phyloP scores from a whole-genome alignment of 1,140 invertebrate species.

The Drosophila busckii region DNA sequence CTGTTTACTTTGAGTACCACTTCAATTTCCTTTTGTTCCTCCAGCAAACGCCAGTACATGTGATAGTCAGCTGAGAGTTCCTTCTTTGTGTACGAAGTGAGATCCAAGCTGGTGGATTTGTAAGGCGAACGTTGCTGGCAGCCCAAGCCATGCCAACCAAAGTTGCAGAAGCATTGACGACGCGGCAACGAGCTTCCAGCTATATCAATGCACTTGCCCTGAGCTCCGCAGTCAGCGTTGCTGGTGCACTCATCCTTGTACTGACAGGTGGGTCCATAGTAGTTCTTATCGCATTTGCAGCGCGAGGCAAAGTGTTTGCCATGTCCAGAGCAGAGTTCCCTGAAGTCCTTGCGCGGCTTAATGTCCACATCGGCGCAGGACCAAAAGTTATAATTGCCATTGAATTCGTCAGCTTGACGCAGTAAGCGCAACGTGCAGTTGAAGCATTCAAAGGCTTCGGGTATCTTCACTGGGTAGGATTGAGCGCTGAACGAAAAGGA shows the following conservation, averaged over 20 bases:
- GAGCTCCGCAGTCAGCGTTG: slow-evolving; percentile 89
- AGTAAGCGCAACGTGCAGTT: slow-evolving; percentile 94
- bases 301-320: slow-evolving; percentile 87
- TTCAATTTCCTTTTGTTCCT: slow-evolving; percentile 90
- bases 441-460: slow-evolving; percentile 89
- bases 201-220: slow-evolving; percentile 90
- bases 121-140: slow-evolving; percentile 87
- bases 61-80: slow-evolving; percentile 86
- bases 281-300: slow-evolving; percentile 90
- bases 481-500: slow-evolving; percentile 86
- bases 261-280: slow-evolving; percentile 90
- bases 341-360: slow-evolving; percentile 84
- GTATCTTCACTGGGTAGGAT: slow-evolving; percentile 87
- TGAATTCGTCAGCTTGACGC: slow-evolving; percentile 94
- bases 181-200: slow-evolving; percentile 88
- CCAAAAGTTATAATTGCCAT: slow-evolving; percentile 91
- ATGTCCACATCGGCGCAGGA: slow-evolving; percentile 97
- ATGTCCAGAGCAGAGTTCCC: slow-evolving; percentile 90
- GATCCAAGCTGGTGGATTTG: slow-evolving; percentile 83
- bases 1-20: slow-evolving; percentile 90
- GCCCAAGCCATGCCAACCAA: slow-evolving; percentile 90
- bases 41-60: slow-evolving; percentile 90
- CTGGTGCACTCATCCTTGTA: slow-evolving; percentile 90
- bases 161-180: slow-evolving; percentile 92
- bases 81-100: slow-evolving; percentile 84